These are phyloP conservation scores for Phallusia fumigata DNA, from an alignment of 23 tunicate genomes.

Conservation along the genomic window DNA sequence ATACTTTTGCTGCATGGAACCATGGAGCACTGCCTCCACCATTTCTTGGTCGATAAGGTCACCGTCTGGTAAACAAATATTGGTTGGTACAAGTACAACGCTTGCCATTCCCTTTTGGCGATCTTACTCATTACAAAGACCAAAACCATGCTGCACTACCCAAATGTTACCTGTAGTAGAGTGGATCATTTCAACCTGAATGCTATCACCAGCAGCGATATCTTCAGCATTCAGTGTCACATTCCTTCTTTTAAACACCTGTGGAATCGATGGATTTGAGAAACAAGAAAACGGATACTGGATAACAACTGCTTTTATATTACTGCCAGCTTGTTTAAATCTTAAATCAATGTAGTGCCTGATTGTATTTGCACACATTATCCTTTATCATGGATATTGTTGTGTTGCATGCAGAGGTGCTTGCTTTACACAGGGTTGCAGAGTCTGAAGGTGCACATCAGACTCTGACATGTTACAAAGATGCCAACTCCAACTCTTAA, in stretches of 20 bases:
- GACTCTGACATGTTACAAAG: too few relatives aligned
- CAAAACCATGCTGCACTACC: not conserved
- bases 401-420: too few relatives aligned
- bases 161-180: constrained; percentile 38
- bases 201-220: constrained; percentile 21
- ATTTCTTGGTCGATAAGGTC: constrained; percentile 44
- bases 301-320: too few relatives aligned
- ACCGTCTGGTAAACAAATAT: constrained; percentile 14
- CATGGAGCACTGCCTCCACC: constrained; percentile 45
- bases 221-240: constrained; percentile 35
- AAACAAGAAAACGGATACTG: too few relatives aligned
- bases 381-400: too few relatives aligned
- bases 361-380: too few relatives aligned
- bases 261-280: too few relatives aligned
- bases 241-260: constrained; percentile 88
- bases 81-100: not conserved
- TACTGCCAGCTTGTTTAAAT: too few relatives aligned
- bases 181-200: constrained; percentile 34
- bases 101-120: not conserved
- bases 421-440: too few relatives aligned
- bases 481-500: too few relatives aligned
- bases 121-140: not conserved
- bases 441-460: too few relatives aligned
- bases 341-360: too few relatives aligned
- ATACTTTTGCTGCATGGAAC: constrained; percentile 47